These are phyloP conservation scores for Perizoma flavofasciatum DNA, from an alignment of 2,888 invertebrate genomes.

Conservation along the genomic window DNA sequence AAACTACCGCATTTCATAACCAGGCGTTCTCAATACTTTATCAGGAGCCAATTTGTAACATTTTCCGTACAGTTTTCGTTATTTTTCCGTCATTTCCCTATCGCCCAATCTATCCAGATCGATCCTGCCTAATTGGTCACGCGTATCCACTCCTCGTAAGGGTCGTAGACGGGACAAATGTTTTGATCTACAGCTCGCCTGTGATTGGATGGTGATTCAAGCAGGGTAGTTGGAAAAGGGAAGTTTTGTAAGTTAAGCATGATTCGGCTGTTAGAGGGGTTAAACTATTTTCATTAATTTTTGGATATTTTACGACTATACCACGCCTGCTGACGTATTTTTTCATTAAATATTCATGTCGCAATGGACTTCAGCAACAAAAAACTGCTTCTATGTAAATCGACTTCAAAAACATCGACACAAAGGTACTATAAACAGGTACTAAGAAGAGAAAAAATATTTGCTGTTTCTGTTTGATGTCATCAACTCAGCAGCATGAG, in stretches of 20 bases:
- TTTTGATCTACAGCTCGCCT: slow-evolving; percentile 39
- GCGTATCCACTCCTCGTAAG: slow-evolving; percentile 29
- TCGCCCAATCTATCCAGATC: slow-evolving; percentile 19
- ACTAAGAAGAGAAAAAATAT: too few species aligned
- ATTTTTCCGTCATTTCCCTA: slow-evolving; percentile 17
- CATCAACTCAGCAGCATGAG: too few species aligned
- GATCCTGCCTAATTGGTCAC: slow-evolving; percentile 31
- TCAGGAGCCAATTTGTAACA: slow-evolving; percentile 6
- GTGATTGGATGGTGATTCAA: slow-evolving; percentile 32
- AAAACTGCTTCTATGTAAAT: too few species aligned
- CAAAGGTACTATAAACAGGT: too few species aligned
- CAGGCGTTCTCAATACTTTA: not conserved
- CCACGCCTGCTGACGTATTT: too few species aligned
- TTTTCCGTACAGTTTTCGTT: not conserved
- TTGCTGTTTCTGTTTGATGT: too few species aligned
- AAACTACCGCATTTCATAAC: not conserved
- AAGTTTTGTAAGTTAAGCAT: not conserved
- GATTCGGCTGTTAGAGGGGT: not conserved
- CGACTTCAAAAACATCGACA: too few species aligned
- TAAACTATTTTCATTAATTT: too few species aligned
- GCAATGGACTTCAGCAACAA: too few species aligned
- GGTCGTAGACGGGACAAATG: slow-evolving; percentile 33
- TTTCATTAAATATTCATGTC: too few species aligned
- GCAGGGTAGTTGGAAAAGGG: slow-evolving; percentile 22
- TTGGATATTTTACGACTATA: too few species aligned